A percentile compares a stretch with the other conserved stretches of the same genome.
These are phyloP conservation scores for Drosophila varians DNA, from an alignment of 1,140 invertebrate species.

Conservation along the genomic window DNA sequence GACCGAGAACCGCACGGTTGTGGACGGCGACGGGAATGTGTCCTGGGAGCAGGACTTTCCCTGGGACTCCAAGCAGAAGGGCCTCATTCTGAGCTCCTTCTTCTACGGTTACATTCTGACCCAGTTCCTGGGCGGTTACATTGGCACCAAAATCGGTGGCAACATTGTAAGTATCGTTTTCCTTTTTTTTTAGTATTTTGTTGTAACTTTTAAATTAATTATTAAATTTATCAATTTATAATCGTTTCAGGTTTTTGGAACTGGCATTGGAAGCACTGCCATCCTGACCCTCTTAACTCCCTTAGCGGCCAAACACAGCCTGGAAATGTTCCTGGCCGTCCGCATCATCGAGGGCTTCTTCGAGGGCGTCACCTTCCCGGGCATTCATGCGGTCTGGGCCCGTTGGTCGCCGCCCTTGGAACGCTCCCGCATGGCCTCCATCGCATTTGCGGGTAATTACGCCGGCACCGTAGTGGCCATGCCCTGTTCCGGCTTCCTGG, in stretches of 20 bases:
- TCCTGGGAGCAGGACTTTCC: conserved; percentile 89
- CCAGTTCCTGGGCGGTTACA: conserved; percentile 89
- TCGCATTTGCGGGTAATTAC: conserved; percentile 93
- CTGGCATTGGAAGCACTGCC: conserved; percentile 91
- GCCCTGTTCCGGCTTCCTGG: conserved; percentile 89
- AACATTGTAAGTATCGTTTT: conserved; percentile 86
- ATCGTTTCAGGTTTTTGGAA: conserved; percentile 87
- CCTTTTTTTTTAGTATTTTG: too few species aligned
- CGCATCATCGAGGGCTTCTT: conserved; percentile 94
- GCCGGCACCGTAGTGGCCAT: conserved; percentile 92
- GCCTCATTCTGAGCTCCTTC: conserved; percentile 93
- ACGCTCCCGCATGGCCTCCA: conserved; percentile 89
- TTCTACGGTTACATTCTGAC: conserved; percentile 93
- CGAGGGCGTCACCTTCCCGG: conserved; percentile 96
- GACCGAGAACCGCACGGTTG: conserved; percentile 87
- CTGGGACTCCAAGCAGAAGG: conserved; percentile 92
- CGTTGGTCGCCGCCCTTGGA: conserved; percentile 95
- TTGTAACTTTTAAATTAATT: too few species aligned
- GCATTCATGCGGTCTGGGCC: conserved; percentile 94
- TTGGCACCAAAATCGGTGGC: conserved; percentile 89
- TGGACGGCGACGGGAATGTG: conserved; percentile 85
- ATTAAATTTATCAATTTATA: too few species aligned
- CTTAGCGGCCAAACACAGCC: conserved; percentile 88
- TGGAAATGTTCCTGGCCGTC: conserved; percentile 89
- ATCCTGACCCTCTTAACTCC: conserved; percentile 93